A percentile compares a stretch with the other conserved stretches of the same genome.
Conservation (phyloP, 2,888 invertebrate genomes). For the Clunio marinus region DNA sequence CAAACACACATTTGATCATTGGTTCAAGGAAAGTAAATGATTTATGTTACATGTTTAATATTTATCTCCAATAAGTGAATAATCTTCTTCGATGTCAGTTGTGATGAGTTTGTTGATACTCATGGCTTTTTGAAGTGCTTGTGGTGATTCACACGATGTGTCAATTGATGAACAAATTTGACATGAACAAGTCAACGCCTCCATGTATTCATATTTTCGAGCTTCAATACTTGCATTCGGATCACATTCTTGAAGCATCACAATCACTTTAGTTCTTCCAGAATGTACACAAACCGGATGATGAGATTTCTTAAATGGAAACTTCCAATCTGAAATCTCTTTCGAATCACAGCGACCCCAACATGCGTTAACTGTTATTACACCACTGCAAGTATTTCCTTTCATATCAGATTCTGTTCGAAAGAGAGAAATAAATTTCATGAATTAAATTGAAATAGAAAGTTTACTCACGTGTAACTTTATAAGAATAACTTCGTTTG, state of each 20-base stretch:
- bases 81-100: slow-evolving; percentile 11
- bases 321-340: slow-evolving; percentile 84
- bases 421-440: neutral
- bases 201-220: slow-evolving; percentile 69
- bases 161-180: slow-evolving; percentile 63
- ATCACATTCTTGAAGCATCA: slow-evolving; percentile 69
- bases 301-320: slow-evolving; percentile 78
- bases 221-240: slow-evolving; percentile 65
- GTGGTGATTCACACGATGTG: slow-evolving; percentile 66
- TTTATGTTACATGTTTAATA: neutral
- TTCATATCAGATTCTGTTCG: slow-evolving; percentile 45
- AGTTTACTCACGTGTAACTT: slow-evolving; percentile 55
- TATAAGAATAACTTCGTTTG: slow-evolving; percentile 61
- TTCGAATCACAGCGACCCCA: slow-evolving; percentile 80
- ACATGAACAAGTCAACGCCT: slow-evolving; percentile 74
- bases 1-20: neutral
- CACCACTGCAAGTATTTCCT: slow-evolving; percentile 71
- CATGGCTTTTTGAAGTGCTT: slow-evolving; percentile 46
- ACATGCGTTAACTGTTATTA: slow-evolving; percentile 69
- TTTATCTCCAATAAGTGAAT: neutral
- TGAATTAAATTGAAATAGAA: neutral
- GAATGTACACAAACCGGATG: slow-evolving; percentile 84
- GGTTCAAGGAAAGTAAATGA: neutral
- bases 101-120: slow-evolving; percentile 50
- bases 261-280: slow-evolving; percentile 61